Base-by-base conservation (phyloP, 1,140 invertebrate species). In the Cotesia typhae region DNA sequence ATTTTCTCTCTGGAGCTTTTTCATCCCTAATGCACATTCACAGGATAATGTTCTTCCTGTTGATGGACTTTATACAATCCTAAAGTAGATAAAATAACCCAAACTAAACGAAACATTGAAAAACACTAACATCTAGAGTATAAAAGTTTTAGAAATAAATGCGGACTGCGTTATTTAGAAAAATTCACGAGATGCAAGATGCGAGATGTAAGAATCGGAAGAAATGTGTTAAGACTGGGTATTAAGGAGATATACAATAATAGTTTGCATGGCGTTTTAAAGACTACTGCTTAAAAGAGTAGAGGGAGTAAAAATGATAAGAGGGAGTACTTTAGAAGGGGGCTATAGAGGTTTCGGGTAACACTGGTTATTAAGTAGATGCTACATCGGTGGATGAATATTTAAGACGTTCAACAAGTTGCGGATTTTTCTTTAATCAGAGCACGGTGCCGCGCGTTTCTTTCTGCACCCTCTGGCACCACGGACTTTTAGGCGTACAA, bases 351-450 rank as follows among this genome's bases (percentile, higher is more conserved):
- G 68, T 70, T 70, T 41, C 38, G 47, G 76, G 77, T 78, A 84
- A 83, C 78, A 82, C 79, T 71, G 78, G 80, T 86, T 85, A 85
- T 84, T 84, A 85, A 85, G 84, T 83, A 85, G 83, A 83, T 79
- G 82, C 80, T 83, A 83, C 82, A 84, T 85, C 79, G 80, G 76
- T 73, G 83, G 83, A 85, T 86, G 83, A 86, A 86, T 86, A 85
- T 85, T 86, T 86, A 85, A 86, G 84, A 82, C 81, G 82, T 79
- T 86, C 85, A 86, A 86, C 85, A 86, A 86, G 85, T 85, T 84
- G 84, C 80, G 81, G 82, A 85, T 84, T 85, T 86, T 85, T 84
- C 83, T 85, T 85, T 85, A 85, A 85, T 85, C 83, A 84, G 77
- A 74, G 71, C 38, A 51, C 37, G 37, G 38, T 53, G 66, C 51